These are phyloP conservation scores for Aldabrachelys gigantea DNA, from an alignment of 2,113 vertebrate species.

Conservation along the genomic window DNA sequence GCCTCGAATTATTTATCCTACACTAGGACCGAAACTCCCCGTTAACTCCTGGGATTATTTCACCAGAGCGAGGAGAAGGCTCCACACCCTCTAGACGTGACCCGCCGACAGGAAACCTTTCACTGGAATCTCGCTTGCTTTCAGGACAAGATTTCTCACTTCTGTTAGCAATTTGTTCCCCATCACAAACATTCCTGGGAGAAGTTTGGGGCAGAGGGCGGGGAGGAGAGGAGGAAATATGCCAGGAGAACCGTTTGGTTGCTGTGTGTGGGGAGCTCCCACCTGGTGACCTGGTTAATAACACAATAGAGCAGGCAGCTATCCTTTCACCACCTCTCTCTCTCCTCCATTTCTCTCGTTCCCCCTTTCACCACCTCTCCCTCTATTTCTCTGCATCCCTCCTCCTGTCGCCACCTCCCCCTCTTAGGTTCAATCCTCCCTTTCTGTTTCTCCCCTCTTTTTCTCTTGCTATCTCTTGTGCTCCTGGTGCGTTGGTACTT, in stretches of 20 bases:
- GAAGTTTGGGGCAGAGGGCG: neutral
- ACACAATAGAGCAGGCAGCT: conserved; percentile 7
- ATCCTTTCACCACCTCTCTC: conserved; percentile 18
- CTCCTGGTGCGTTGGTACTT: neutral
- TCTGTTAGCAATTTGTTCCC: conserved; percentile 44
- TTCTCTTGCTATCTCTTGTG: neutral
- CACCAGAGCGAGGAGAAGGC: conserved; percentile 2
- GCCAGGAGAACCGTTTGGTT: conserved; percentile 6
- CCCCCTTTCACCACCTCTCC: neutral
- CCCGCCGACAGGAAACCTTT: conserved; percentile 36
- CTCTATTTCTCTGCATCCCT: neutral
- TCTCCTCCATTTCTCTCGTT: neutral
- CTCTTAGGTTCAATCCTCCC: neutral
- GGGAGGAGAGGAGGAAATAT: neutral
- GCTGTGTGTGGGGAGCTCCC: neutral
- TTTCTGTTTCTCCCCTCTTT: neutral
- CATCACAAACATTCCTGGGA: conserved; percentile 26
- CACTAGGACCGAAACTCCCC: neutral
- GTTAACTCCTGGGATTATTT: conserved; percentile 38
- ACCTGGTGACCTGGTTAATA: conserved; percentile 21
- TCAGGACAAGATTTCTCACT: conserved; percentile 24
- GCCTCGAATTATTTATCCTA: conserved; percentile 45
- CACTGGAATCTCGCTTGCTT: conserved; percentile 14
- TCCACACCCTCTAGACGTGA: conserved; percentile 1
- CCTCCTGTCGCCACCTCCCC: neutral